Base-by-base conservation (phyloP, 2,888 invertebrate genomes). In the Lasioglossum zephyrum region DNA sequence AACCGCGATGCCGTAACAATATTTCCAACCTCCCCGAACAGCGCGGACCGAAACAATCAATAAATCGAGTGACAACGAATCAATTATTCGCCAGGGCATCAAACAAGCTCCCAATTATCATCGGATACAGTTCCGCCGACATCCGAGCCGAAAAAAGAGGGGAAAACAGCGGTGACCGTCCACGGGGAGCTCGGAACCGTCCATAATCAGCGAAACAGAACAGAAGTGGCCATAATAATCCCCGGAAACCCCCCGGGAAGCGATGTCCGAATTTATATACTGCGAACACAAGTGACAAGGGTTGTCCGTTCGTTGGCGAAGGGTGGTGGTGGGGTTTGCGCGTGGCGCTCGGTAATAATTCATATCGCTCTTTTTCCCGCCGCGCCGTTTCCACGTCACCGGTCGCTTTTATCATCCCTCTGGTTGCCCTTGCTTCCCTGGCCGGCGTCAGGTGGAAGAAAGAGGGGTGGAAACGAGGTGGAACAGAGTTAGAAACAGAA, bases 321-420 rank as follows among this genome's bases (percentile, higher is more conserved):
- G 36, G 39, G 69, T 8, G 36, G 36, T 11, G 39, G 8, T 36
- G 36, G 36, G 36, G 36, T n/a, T 69, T 39, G 39, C 39, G 39
- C 39, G 69, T 39, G 41, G 22, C 44, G 72, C 16, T 60, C 53
- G 87, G 87, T 87, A 87, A 87, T 87, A 87, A 87, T 87, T 87
- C 87, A 77, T 83, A 87, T 81, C 83, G 69, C 77, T 78, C 60
- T 84, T 79, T 60, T 78, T 63, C 72, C 60, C 78, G 53, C 36
- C 78, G 81, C 31, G 31, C 31, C 31, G 31, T 82, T 81, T 84
- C 75, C 75, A 39, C 79, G 86, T 79, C 86, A 80, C 76, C 78
- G 77, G 13, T 8, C 80, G 80, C 83, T 87, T 87, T 87, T 81
- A 84, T 87, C 87, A 69, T 85, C 72, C 70, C 13, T 39, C 49